Base-by-base conservation (phyloP, 2,888 invertebrate genomes). In the Pyrrhosoma nymphula region DNA sequence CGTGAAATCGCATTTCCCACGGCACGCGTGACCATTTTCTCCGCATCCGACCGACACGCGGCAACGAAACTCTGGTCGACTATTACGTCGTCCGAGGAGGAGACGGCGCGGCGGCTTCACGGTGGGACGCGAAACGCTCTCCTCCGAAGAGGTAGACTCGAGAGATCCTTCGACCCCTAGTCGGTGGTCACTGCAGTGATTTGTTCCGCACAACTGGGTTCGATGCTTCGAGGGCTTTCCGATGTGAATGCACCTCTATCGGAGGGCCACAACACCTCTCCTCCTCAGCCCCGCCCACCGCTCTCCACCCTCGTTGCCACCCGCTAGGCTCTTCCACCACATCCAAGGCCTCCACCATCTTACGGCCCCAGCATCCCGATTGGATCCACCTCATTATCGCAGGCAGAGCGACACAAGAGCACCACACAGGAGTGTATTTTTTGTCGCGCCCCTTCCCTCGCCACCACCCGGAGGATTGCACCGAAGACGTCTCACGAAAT, bases 371-470 rank as follows among this genome's bases (percentile, higher is more conserved):
- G 69, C 93, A 60, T 60, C 93, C 63, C 93, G 47, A 93, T 93
- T 93, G 93, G 93, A 26, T 69, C 69, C 93, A 69, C 75, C 93
- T 93, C 93, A 93, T 93, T 93, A 93, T 93, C 69, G 93, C 35
- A 69, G 93, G 18, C 30, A 35, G 69, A 35, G 89, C 10, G 89
- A 89, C 23, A 26, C 18, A 47, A 12, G 89, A 55, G 39, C 47
- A 8, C 8, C 88, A 56, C 8, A 56, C 56, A 16, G 56, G 16
- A 56, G 16, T 8, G 56, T 12, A 56, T 82, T 82, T 82, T 82
- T 82, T 14, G 12, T 35, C 82, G 26, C 14, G n/a, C 0, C n/a
- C n/a, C 69, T 18, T 26, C 30, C 3, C 82, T 14, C 14, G 35
- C 2, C 8, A 10, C 10, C 12, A 23, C 14, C 82, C 30, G 82